Base-by-base conservation (phyloP, 92 coral and sea anemone species). In the Scolanthus callimorphus region DNA sequence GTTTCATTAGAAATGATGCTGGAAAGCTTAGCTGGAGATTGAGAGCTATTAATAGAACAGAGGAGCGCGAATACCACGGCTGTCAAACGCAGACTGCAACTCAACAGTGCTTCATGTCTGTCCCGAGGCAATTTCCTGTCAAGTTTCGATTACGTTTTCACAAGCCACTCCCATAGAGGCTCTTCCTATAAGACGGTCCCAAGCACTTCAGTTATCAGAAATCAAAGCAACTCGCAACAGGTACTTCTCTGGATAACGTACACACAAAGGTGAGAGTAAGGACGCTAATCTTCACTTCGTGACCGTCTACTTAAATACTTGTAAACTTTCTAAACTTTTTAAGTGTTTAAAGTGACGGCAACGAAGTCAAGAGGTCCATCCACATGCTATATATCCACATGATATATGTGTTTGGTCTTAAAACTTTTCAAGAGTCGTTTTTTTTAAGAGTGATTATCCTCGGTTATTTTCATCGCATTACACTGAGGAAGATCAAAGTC, bases 141-240 rank as follows among this genome's bases (percentile, higher is more conserved):
- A 81, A 56, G 25, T 51, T 34, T 66, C 65, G 70, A 81, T 85
- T 85, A 81, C 83, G 77, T 80, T 71, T 60, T 83, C 68, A 64
- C 56, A 52, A 71, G 80, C 94, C 88, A 66, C 94, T 76, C 88
- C 94, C 84, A 41, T 64, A 20, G 39, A 47, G 70, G 55, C 55
- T 20, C 47, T 41, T 70, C 70, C 74, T 77, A 81, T 46, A 63
- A 70, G 58, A 31, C 13, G 55, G 62, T 21, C 11, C 69, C 25
- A 59, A 48, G 31, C 62, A 29, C 49, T 63, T 0, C 20, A 39
- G 58, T 3, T 21, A 27, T 26, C 27, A 39, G 23, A 60, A 34
- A 34, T 44, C 20, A 25, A 44, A 26, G 24, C 31, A 39, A 25
- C 24, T 60, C 38, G 27, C 45, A 60, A 28, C 34, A 60, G 4